Evolutionary conservation across 2,113 vertebrate genomes (phyloP), one percentile per base, ranked within the genome.

Genomic region (Aspiorhynchus laticeps): DNA sequence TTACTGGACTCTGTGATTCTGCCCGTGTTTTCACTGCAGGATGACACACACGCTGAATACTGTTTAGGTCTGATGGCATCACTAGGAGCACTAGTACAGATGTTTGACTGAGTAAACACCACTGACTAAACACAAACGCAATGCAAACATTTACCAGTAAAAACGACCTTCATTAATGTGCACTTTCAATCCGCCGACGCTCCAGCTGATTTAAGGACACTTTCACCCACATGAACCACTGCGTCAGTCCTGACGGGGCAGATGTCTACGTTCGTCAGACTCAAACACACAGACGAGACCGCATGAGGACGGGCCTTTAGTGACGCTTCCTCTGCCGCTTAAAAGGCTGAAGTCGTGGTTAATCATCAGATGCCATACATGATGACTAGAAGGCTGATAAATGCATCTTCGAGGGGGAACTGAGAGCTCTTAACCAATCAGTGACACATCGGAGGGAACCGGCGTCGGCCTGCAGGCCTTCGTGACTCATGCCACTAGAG

Each of bases 341-440:
- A 41, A 82, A 88, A 87, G 56, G 59, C 85, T 46, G 67, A 74
- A 86, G 80, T 75, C 43, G 59, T 80, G 81, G 38, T 88, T 84
- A 87, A 80, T 78, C 78, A 85, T 88, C 69, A 84, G n/a, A 65
- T 33, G 80, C 10, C 3, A 83, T 67, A 19, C 69, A 86, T 28
- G 15, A 85, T 59, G 61, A 38, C 76, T 88, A 19, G 33, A 84
- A 21, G 76, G 43, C 86, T 79, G 61, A 77, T 88, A 33, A 73
- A 74, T 36, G 38, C 65, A 21, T 33, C n/a, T 85, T 21, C 1
- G 33, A 84, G 84, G 53, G 77, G 56, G 78, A 43, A 24, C 51
- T 53, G 56, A 88, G 84, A 59, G 76, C 51, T 51, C 77, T 88
- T 73, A 51, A 33, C 19, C 84, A 88, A 86, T 88, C 67, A 88